Evolutionary conservation across 2,888 invertebrate species (phyloP).

Genomic region (Acanthacorydalis orientalis): DNA sequence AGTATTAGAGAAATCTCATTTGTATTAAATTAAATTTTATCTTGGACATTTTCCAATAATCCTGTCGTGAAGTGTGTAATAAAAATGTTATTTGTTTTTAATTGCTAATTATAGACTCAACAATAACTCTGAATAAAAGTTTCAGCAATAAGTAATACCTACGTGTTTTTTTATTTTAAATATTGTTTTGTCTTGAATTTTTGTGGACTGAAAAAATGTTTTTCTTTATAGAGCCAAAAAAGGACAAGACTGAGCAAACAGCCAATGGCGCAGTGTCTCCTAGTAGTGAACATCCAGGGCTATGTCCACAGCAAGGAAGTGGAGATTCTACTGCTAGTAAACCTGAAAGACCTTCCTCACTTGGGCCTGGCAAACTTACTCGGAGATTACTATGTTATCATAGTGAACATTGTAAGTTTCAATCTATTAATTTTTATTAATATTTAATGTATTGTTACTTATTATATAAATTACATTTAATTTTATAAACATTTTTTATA

Average conservation of each 20-base stretch:
- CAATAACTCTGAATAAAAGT: background rate
- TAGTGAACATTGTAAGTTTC: conserved; percentile 50
- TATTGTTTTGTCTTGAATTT: no score
- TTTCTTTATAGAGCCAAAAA: conserved; percentile 70
- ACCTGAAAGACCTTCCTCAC: conserved; percentile 65
- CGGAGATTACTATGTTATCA: conserved; percentile 67
- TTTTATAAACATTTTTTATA: conserved; percentile 19
- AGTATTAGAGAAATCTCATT: no score
- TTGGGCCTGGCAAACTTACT: conserved; percentile 58
- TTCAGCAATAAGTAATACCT: background rate
- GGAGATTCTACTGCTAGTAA: conserved; percentile 22
- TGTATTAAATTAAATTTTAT: no score
- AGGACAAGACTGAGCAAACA: conserved; percentile 69
- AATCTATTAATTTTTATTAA: background rate
- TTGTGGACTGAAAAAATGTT: conserved; percentile 3
- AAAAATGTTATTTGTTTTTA: background rate
- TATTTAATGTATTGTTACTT: background rate
- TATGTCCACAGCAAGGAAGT: conserved; percentile 20
- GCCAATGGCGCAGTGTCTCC: conserved; percentile 46
- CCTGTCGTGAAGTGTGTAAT: background rate
- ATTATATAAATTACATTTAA: background rate
- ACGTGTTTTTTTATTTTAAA: background rate
- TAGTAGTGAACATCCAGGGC: conserved; percentile 29
- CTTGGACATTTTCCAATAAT: background rate
- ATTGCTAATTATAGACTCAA: background rate